A percentile compares a stretch with the other conserved stretches of the same genome.
phyloP scores from a whole-genome alignment of 2,797 vertebrate genomes.

The Hybognathus amarus region DNA sequence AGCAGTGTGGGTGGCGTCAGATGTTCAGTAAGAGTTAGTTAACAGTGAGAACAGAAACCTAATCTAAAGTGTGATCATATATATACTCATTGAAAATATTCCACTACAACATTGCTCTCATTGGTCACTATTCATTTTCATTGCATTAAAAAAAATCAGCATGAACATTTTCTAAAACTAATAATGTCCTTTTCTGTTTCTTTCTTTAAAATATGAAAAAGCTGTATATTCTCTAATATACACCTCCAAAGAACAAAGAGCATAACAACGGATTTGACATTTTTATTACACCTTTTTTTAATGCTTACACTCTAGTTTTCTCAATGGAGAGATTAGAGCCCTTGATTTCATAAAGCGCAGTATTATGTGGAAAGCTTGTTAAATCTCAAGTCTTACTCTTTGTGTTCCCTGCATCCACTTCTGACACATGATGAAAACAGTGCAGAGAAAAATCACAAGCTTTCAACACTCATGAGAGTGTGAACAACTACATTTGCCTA shows the following conservation, averaged over 20 bases:
- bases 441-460: background rate
- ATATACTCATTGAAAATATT: background rate
- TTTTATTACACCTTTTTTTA: conserved; percentile 22
- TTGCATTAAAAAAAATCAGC: background rate
- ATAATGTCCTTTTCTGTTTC: background rate
- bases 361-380: conserved; percentile 13
- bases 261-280: background rate
- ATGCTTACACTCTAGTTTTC: conserved; percentile 8
- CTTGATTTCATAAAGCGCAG: background rate
- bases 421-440: conserved; percentile 7
- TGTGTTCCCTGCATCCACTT: background rate
- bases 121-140: background rate
- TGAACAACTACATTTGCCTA: conserved; percentile 4
- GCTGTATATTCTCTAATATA: background rate
- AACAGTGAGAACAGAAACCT: too few species aligned
- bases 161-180: background rate
- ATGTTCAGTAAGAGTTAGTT: too few species aligned
- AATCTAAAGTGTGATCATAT: too few species aligned
- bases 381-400: background rate
- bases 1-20: too few species aligned
- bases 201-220: background rate
- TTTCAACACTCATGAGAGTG: background rate
- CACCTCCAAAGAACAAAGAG: background rate
- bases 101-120: background rate
- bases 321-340: conserved; percentile 7